These are phyloP conservation scores for Brachypodius melanocephalos DNA, from an alignment of 2,113 vertebrate species.

Conservation along the genomic window DNA sequence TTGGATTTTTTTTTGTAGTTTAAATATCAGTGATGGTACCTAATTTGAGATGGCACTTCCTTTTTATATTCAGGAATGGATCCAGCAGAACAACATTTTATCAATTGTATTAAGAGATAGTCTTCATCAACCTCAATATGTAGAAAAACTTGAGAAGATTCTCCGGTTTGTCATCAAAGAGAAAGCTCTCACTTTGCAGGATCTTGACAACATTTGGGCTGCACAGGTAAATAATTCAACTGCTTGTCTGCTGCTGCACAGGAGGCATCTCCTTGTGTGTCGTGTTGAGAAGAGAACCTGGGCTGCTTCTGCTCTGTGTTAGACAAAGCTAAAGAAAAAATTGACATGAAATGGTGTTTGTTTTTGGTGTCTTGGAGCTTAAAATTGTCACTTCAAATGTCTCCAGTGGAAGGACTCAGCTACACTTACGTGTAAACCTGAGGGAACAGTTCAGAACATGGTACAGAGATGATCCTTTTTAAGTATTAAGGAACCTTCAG, in stretches of 20 bases:
- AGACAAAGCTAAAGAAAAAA: neutral
- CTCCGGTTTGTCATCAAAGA: constrained; percentile 99
- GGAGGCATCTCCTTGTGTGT: neutral
- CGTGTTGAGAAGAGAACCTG: neutral
- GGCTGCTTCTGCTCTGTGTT: neutral
- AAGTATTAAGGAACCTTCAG: neutral
- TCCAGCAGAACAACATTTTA: constrained; percentile 98
- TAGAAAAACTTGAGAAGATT: constrained; percentile 98
- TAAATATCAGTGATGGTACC: neutral
- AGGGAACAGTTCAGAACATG: neutral
- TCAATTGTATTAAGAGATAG: constrained; percentile 97
- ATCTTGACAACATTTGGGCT: constrained; percentile 99
- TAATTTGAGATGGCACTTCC: constrained; percentile 32
- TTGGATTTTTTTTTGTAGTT: neutral
- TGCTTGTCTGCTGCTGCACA: neutral
- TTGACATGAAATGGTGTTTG: neutral
- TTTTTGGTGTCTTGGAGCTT: neutral
- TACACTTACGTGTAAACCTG: accelerated
- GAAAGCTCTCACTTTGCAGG: constrained; percentile 96
- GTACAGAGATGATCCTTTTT: neutral
- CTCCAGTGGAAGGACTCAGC: neutral
- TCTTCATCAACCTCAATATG: constrained; percentile 99
- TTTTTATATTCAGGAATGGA: constrained; percentile 89
- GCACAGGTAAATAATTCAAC: constrained; percentile 85
- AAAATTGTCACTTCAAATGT: neutral